Base-by-base conservation (phyloP, 2,797 vertebrate species). In the Microhierax caerulescens region DNA sequence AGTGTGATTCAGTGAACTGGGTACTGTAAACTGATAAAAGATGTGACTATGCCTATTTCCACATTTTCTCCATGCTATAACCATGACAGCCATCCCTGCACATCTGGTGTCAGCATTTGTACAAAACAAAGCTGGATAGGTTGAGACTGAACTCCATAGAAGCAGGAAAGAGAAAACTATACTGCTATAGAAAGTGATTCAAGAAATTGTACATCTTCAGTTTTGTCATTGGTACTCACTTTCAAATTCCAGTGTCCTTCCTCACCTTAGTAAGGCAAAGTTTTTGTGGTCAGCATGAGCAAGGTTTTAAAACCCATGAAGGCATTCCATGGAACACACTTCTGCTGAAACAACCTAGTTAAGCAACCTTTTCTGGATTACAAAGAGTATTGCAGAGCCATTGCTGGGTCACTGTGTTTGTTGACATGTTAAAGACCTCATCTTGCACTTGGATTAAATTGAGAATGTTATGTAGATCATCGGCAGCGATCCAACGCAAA, bases 361-460 rank as follows among this genome's bases (percentile, higher is more conserved):
- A 43, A 90, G 83, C 64, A 94, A 61, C 20, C 5, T 90, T 81
- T 91, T 78, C 90, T 96, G 88, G 85, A 81, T 59, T 84, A 53
- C 30, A 36, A 25, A 36, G 23, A 82, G 19, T 14, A 37, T 18
- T 65, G 59, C 59, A 91, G 93, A 87, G 78, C 77, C 59, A 39
- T 64, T 60, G 64, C 76, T 47, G 34, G 89, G 41, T n/a, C 27
- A 7, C 86, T 64, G 53, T 79, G 61, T 92, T 91, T 91, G n/a
- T 70, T 93, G 91, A 77, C 9, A 13, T 39, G 45, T 59, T 81
- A 36, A 85, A 85, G 39, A 51, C 27, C 61, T 75, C 76, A 72
- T 65, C 51, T 79, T 90, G 69, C 43, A 37, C 51, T 90, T 95
- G 83, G 77, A 79, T 81, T 79, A 76, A 79, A 77, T 73, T 91